A percentile compares a stretch with the other conserved stretches of the same genome.
These are phyloP conservation scores for Allacma fusca DNA, from an alignment of 2,888 invertebrate genomes.

Conservation along the genomic window DNA sequence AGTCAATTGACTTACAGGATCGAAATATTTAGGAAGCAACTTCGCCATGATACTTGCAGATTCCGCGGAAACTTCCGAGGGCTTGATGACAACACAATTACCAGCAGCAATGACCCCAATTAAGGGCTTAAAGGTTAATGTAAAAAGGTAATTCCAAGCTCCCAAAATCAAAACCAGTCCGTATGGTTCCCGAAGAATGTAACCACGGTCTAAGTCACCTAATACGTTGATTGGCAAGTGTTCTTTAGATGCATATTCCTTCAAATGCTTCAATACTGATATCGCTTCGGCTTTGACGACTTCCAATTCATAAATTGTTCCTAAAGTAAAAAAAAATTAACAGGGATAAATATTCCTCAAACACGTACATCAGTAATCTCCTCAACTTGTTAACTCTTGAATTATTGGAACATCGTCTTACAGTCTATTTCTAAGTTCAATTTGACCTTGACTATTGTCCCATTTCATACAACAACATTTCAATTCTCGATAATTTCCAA, in stretches of 20 bases:
- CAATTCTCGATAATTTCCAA: too few species aligned
- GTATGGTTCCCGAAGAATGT: conserved; percentile 79
- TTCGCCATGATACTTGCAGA: conserved; percentile 77
- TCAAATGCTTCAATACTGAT: conserved; percentile 46
- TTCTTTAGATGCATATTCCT: conserved; percentile 45
- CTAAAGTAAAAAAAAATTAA: conserved; percentile 38
- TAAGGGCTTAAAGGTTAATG: conserved; percentile 58
- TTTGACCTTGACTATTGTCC: too few species aligned
- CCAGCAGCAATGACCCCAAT: conserved; percentile 87
- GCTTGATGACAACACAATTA: conserved; percentile 91
- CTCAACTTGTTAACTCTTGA: too few species aligned
- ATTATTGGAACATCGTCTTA: too few species aligned
- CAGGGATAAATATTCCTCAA: too few species aligned
- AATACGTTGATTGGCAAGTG: conserved; percentile 52
- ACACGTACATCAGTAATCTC: too few species aligned
- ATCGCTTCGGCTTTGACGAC: conserved; percentile 48
- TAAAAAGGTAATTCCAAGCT: conserved; percentile 79
- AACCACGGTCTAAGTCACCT: conserved; percentile 47
- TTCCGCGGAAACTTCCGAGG: conserved; percentile 84
- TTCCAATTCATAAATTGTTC: conserved; percentile 52
- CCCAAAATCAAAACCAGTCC: conserved; percentile 86
- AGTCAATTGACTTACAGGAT: conserved; percentile 70
- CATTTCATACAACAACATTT: too few species aligned
- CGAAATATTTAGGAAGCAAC: conserved; percentile 85
- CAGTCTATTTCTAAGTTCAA: too few species aligned